These are phyloP conservation scores for Entomobrya proxima DNA, from an alignment of 2,888 invertebrate genomes.

Conservation along the genomic window DNA sequence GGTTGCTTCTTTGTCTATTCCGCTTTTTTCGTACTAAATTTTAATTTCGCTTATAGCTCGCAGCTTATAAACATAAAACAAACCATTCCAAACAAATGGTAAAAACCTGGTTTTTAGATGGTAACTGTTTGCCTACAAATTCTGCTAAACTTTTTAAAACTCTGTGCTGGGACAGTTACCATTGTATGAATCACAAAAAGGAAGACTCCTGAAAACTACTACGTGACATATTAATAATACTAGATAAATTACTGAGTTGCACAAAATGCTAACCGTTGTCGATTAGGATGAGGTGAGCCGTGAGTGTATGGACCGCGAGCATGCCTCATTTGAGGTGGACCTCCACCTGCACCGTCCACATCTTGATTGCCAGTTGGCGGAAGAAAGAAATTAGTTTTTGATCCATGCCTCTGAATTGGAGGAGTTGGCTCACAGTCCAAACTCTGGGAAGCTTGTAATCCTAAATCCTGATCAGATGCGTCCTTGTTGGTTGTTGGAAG, in stretches of 20 bases:
- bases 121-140: not conserved
- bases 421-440: slow-evolving; percentile 96
- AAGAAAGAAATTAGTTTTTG: slow-evolving; percentile 91
- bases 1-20: too few relatives aligned
- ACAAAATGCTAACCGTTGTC: slow-evolving; percentile 82
- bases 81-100: too few relatives aligned
- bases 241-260: too few relatives aligned
- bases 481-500: slow-evolving; percentile 73
- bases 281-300: slow-evolving; percentile 86
- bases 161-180: too few relatives aligned
- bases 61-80: too few relatives aligned
- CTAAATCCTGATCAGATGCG: slow-evolving; percentile 86
- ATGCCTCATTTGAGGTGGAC: slow-evolving; percentile 76
- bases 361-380: slow-evolving; percentile 81
- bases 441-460: slow-evolving; percentile 92
- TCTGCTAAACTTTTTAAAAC: not conserved
- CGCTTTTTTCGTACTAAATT: too few relatives aligned
- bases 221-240: too few relatives aligned
- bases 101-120: too few relatives aligned
- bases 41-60: too few relatives aligned
- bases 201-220: too few relatives aligned
- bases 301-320: slow-evolving; percentile 82
- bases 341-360: slow-evolving; percentile 62
- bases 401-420: slow-evolving; percentile 89
- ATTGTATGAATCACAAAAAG: too few relatives aligned